Evolutionary conservation across 1,140 invertebrate species (phyloP).

Genomic region (Apolygus lucorum): DNA sequence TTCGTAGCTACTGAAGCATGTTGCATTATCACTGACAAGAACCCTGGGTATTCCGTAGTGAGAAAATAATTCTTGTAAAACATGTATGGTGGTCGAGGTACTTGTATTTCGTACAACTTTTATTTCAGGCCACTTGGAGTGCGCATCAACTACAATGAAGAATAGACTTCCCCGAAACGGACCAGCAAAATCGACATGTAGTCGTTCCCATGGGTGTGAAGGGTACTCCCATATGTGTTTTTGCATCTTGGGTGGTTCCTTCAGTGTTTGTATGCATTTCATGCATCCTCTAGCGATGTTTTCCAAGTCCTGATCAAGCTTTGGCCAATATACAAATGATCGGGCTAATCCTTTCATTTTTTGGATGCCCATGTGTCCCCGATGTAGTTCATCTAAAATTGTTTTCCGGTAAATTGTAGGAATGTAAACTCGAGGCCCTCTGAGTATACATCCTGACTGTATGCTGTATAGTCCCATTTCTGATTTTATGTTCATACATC

Average conservation of each 20-base stretch:
- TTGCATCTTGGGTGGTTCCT: not conserved
- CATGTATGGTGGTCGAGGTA: not conserved
- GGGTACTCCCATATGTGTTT: not conserved
- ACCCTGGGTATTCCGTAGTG: not conserved
- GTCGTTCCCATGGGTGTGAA: not conserved
- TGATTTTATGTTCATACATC: not conserved
- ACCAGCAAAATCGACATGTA: not conserved
- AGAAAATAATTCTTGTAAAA: not conserved
- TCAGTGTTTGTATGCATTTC: not conserved
- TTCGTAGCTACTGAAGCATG: not conserved
- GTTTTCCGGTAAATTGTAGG: not conserved
- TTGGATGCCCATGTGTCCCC: not conserved
- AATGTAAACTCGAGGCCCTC: not conserved
- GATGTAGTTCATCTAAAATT: not conserved
- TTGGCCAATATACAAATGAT: not conserved
- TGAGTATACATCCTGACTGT: not conserved
- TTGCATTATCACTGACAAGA: not conserved
- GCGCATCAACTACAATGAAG: not conserved
- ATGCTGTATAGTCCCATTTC: not conserved
- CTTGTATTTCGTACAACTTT: not conserved
- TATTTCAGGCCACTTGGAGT: not conserved
- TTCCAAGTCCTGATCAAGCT: not conserved
- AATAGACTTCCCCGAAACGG: not conserved
- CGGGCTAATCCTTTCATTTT: slow-evolving; percentile 1
- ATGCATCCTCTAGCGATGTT: not conserved